phyloP scores from a whole-genome alignment of 2,113 vertebrate genomes.

The Erythrolamprus reginae region DNA sequence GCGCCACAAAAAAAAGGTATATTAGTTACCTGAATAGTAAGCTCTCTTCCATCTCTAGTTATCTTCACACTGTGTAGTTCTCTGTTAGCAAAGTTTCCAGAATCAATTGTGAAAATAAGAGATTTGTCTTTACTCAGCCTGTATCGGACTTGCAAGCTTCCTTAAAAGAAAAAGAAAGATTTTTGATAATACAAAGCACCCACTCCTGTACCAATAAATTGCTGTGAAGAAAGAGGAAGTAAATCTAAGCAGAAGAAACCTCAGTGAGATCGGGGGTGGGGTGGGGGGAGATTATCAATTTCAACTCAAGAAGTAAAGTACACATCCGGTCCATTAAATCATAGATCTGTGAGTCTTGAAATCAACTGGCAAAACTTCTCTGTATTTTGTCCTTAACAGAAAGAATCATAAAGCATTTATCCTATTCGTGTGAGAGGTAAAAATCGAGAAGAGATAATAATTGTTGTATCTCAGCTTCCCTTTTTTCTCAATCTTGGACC shows the following conservation, averaged over 20 bases:
- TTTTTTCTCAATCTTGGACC: not conserved
- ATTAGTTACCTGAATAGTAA: conserved; percentile 81
- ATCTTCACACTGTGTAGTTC: conserved; percentile 83
- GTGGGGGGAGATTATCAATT: not conserved
- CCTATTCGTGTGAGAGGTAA: not conserved
- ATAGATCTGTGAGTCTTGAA: not conserved
- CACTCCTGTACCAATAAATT: not conserved
- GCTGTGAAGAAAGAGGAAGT: conserved; percentile 26
- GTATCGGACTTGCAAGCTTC: conserved; percentile 93
- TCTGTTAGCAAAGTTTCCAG: conserved; percentile 82
- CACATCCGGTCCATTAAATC: not conserved
- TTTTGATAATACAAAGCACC: conserved; percentile 13
- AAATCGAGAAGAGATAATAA: not conserved
- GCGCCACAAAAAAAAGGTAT: not conserved
- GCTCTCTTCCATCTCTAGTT: conserved; percentile 80
- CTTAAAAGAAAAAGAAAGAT: conserved; percentile 66
- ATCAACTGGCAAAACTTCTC: not conserved
- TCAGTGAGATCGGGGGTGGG: no score
- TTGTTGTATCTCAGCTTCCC: not conserved
- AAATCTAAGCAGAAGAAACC: conserved; percentile 10
- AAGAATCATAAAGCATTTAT: not conserved
- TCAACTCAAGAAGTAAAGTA: not conserved
- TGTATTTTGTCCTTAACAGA: not conserved
- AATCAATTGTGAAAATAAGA: conserved; percentile 78
- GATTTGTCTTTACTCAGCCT: conserved; percentile 78